phyloP scores from a whole-genome alignment of 35 echinoderm and acorn worm species.

The Apostichopus californicus region DNA sequence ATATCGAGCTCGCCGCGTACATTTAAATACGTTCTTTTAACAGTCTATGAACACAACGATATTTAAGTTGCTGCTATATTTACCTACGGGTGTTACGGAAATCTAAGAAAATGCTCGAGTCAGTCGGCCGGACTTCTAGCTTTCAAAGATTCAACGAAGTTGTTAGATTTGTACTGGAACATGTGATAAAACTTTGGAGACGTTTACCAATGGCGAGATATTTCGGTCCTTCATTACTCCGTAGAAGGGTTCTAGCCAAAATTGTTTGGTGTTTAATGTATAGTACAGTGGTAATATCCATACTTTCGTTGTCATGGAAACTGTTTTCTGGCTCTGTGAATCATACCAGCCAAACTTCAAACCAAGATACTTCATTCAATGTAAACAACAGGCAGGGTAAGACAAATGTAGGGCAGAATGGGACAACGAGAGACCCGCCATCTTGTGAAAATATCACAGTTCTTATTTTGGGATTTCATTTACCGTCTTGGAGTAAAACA shows the following conservation, averaged over 20 bases:
- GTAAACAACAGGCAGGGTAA: background rate
- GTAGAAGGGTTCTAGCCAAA: background rate
- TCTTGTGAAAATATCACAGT: background rate
- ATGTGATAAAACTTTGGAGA: too few species aligned
- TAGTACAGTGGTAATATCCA: background rate
- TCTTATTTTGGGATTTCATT: conserved; percentile 41
- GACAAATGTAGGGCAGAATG: too few species aligned
- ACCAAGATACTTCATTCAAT: background rate
- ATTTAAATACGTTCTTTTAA: too few species aligned
- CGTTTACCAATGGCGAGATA: background rate
- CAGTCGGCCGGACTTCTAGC: too few species aligned
- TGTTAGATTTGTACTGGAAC: too few species aligned
- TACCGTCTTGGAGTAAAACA: background rate
- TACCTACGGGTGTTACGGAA: too few species aligned
- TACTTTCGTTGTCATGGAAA: background rate
- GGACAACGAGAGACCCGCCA: background rate
- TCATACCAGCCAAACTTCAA: background rate
- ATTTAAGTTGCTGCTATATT: too few species aligned
- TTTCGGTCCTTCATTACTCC: background rate
- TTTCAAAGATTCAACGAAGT: too few species aligned
- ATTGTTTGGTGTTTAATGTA: background rate
- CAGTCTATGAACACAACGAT: too few species aligned
- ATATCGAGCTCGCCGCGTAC: too few species aligned
- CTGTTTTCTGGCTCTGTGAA: too few species aligned
- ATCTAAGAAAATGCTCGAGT: too few species aligned